These are phyloP conservation scores for Phalera bucephala DNA, from an alignment of 2,888 invertebrate species.

Conservation along the genomic window DNA sequence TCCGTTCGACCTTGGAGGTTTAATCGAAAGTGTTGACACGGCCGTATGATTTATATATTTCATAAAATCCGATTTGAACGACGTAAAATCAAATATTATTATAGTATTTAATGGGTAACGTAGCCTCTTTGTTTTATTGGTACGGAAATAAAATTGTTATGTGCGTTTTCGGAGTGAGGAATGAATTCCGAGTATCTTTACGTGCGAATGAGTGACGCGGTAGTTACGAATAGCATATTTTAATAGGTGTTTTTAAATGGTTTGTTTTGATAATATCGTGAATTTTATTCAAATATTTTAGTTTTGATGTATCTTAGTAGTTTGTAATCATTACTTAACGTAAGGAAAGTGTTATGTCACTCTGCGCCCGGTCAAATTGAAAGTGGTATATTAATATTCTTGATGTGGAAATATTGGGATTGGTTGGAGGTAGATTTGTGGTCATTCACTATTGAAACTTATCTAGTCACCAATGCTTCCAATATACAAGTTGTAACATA, in stretches of 20 bases:
- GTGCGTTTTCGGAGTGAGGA: slow-evolving; percentile 37
- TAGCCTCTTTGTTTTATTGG: slow-evolving; percentile 61
- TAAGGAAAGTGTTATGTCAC: background rate
- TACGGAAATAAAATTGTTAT: slow-evolving; percentile 49
- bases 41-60: slow-evolving; percentile 70
- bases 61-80: slow-evolving; percentile 61
- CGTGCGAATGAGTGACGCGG: slow-evolving; percentile 28
- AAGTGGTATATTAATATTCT: background rate
- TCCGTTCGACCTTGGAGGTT: slow-evolving; percentile 60
- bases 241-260: slow-evolving; percentile 31
- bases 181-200: slow-evolving; percentile 32
- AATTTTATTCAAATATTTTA: slow-evolving; percentile 10
- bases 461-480: too few relatives aligned
- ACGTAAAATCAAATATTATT: slow-evolving; percentile 69
- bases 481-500: too few relatives aligned
- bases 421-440: too few relatives aligned
- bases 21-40: slow-evolving; percentile 80
- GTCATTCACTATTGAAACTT: too few relatives aligned
- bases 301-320: background rate
- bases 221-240: slow-evolving; percentile 29
- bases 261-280: slow-evolving; percentile 17
- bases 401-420: background rate
- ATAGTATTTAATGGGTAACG: slow-evolving; percentile 58
- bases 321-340: background rate
- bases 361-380: background rate